phyloP scores from a whole-genome alignment of 2,888 invertebrate species.

The Aleiodes leptofemur region DNA sequence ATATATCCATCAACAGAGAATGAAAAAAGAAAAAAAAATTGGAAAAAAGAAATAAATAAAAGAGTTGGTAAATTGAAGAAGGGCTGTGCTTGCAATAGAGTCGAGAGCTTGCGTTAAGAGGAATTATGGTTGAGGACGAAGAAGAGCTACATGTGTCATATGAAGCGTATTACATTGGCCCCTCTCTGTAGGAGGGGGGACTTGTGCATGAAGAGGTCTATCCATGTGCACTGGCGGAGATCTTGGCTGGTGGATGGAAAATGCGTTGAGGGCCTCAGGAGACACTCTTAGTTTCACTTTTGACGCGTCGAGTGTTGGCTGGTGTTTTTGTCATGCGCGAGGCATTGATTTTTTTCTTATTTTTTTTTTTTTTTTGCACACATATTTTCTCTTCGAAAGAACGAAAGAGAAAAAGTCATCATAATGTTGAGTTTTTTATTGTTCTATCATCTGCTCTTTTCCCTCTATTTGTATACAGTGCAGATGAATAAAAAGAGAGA shows the following conservation, averaged over 20 bases:
- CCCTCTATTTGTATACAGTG: no score
- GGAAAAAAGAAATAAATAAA: no score
- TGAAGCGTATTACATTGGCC: constrained; percentile 21
- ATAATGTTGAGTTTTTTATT: no score
- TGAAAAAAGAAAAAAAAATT: no score
- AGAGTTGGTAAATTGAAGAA: not conserved
- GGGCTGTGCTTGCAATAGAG: not conserved
- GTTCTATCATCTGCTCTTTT: no score
- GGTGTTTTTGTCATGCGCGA: constrained; percentile 15
- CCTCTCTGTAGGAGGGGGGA: constrained; percentile 14
- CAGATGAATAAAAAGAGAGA: not conserved
- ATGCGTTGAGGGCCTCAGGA: constrained; percentile 16
- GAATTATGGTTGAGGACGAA: constrained; percentile 6
- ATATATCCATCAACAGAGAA: not conserved
- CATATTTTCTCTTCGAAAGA: not conserved
- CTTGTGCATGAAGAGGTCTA: constrained; percentile 21
- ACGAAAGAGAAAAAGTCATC: no score
- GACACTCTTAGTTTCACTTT: constrained; percentile 32
- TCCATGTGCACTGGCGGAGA: constrained; percentile 18
- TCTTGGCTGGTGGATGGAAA: constrained; percentile 1
- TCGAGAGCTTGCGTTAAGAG: constrained; percentile 14
- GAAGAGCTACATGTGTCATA: constrained; percentile 24
- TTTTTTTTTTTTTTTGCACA: not conserved
- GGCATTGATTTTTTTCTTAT: constrained; percentile 1
- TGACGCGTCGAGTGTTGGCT: constrained; percentile 23